A percentile compares a stretch with the other conserved stretches of the same genome.
phyloP scores from a whole-genome alignment of 2,113 vertebrate genomes.

The Neofelis nebulosa region DNA sequence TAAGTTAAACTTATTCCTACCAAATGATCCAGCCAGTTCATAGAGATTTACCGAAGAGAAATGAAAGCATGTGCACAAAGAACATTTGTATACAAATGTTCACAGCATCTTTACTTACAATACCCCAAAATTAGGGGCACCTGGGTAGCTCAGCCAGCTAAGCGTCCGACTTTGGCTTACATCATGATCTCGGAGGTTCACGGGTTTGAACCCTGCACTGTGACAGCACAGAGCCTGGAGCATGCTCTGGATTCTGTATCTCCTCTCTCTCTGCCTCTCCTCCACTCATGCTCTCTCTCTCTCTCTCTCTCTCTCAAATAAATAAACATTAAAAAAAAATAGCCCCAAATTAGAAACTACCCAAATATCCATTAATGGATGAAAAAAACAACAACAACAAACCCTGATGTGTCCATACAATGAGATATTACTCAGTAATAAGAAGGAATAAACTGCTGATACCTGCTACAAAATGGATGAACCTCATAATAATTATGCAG shows the following conservation, averaged over 20 bases:
- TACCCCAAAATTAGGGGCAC: no score
- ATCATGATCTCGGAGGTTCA: no score
- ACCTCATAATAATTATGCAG: background rate
- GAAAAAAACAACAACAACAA: background rate
- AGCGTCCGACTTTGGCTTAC: no score
- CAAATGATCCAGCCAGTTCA: background rate
- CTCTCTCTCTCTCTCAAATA: no score
- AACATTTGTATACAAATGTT: background rate
- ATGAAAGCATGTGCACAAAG: background rate
- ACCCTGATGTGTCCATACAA: background rate
- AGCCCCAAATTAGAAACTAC: background rate
- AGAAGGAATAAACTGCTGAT: background rate
- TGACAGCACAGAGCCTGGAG: no score
- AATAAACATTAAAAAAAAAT: no score
- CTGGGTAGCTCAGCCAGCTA: no score
- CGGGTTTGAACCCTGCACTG: no score
- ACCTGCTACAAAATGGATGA: background rate
- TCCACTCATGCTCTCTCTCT: no score
- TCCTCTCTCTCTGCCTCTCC: no score
- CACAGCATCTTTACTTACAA: background rate
- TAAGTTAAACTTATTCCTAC: background rate
- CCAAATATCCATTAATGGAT: background rate
- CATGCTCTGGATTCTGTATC: no score
- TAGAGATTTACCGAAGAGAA: background rate
- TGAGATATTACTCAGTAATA: background rate